phyloP scores from a whole-genome alignment of 2,113 vertebrate species.

The Kobus ellipsiprymnus region DNA sequence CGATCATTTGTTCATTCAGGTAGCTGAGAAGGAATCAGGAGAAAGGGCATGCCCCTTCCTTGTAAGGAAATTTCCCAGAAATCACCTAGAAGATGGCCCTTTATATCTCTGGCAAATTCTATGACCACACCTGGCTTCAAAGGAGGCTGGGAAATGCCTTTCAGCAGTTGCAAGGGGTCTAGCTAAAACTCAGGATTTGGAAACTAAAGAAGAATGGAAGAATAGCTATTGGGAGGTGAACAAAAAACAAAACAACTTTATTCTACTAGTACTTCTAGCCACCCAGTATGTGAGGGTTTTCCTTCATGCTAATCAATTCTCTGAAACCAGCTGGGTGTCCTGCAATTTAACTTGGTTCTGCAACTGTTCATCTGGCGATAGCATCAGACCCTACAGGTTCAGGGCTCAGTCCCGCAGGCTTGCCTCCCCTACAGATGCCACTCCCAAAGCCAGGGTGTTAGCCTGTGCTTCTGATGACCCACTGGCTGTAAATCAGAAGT shows the following conservation, averaged over 20 bases:
- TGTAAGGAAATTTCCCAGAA: neutral
- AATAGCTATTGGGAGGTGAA: neutral
- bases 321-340: neutral
- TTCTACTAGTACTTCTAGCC: neutral
- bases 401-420: neutral
- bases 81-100: neutral
- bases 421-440: neutral
- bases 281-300: neutral
- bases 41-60: neutral
- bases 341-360: neutral
- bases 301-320: neutral
- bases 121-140: neutral
- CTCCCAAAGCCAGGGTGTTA: neutral
- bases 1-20: neutral
- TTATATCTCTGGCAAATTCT: neutral
- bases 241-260: neutral
- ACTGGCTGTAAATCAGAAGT: neutral
- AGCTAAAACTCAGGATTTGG: neutral
- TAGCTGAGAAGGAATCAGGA: neutral
- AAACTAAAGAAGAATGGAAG: neutral
- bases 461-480: neutral
- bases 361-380: neutral
- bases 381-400: neutral
- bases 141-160: neutral
- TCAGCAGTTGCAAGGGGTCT: neutral